Evolutionary conservation across 2,113 vertebrate genomes (phyloP), one percentile per base, ranked within the genome.

Genomic region (Anhinga anhinga): DNA sequence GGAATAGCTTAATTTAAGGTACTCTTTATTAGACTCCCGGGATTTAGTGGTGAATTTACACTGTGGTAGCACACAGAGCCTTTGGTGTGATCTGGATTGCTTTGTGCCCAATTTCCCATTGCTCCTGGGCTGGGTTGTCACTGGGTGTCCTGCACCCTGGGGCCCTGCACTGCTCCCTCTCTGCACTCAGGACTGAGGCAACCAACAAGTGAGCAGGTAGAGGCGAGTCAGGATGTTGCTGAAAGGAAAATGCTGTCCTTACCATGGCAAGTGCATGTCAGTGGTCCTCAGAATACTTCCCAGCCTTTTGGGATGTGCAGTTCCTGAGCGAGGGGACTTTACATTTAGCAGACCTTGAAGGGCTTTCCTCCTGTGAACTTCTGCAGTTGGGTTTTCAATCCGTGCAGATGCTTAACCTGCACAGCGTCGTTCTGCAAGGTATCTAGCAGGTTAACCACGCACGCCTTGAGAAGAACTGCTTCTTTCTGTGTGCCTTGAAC

Each of bases 221-320:
- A 70, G 26, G 42, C 4, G 27, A 50, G 42, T 29, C 36, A 45
- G 23, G 84, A 18, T 21, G 27, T 4, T 77, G 36, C 56, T 38
- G 49, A 44, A 63, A 52, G 13, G 27, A 45, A 45, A n/a, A 26
- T 15, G 25, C 18, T 50, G 42, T 26, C 42, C 32, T 29, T 50
- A 29, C 30, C 16, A 18, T 3, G 23, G 13, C 36, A 30, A 6
- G 11, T 8, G 11, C 7, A 25, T 0, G 2, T 5, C 36, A 30
- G 47, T 27, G 12, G 34, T 32, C 30, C n/a, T 69, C 61, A 61
- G 45, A 59, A 47, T 11, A 61, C 30, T 29, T 55, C 62, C 38
- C 21, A 47, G 47, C 7, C 47, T 42, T 69, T 49, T 49, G 76
- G n/a, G 40, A 42, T 18, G 25, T 22, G 25, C 5, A 3, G 22